A percentile compares a stretch with the other conserved stretches of the same genome.
These are phyloP conservation scores for Drosophila vallismaia DNA, from an alignment of 2,888 invertebrate genomes.

Conservation along the genomic window DNA sequence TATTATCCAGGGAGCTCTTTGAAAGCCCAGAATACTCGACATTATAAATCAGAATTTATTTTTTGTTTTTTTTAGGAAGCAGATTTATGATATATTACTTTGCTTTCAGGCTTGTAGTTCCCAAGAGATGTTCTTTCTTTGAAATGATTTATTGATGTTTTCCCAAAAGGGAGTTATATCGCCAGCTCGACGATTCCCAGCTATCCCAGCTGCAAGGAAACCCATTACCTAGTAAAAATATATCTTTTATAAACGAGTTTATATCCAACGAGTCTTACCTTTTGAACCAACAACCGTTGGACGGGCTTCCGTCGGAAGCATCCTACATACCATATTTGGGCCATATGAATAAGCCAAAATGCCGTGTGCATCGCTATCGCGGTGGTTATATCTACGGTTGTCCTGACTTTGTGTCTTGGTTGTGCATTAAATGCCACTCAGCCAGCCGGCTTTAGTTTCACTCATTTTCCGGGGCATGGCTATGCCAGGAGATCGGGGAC, in stretches of 20 bases:
- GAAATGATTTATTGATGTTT: background rate
- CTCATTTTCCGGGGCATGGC: conserved; percentile 56
- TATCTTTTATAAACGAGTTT: background rate
- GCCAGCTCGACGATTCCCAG: too few species aligned
- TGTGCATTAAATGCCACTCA: conserved; percentile 73
- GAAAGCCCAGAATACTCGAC: background rate
- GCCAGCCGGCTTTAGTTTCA: conserved; percentile 63
- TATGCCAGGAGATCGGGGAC: background rate
- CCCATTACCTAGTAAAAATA: background rate
- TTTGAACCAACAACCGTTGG: conserved; percentile 12
- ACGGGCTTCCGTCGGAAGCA: conserved; percentile 13
- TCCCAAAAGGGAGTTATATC: background rate
- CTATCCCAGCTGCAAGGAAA: background rate
- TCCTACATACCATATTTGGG: conserved; percentile 4
- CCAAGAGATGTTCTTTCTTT: background rate
- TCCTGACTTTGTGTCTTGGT: conserved; percentile 36
- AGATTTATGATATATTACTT: background rate
- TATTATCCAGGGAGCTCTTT: background rate
- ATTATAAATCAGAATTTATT: background rate
- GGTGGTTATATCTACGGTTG: conserved; percentile 26
- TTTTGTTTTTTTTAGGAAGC: background rate
- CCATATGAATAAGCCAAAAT: conserved; percentile 20
- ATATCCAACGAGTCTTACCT: background rate
- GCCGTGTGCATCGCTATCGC: conserved; percentile 14
- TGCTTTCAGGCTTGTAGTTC: background rate